phyloP scores from a whole-genome alignment of 1,140 invertebrate species.

The Lordiphosa collinella region DNA sequence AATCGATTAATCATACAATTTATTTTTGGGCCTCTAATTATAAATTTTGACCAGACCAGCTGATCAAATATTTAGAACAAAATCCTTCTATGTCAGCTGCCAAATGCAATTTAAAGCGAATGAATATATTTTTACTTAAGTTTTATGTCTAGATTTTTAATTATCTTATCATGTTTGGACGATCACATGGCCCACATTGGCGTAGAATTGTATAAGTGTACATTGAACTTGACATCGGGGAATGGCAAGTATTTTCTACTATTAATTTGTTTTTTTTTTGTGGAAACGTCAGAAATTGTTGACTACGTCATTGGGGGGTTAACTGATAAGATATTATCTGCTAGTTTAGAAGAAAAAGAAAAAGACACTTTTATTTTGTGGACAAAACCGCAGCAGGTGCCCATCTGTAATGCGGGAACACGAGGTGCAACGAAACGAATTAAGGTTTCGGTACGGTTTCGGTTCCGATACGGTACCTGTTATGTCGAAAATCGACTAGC shows the following conservation, averaged over 20 bases:
- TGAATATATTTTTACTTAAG: conserved; percentile 18
- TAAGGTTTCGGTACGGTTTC: no score
- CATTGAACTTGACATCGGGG: conserved; percentile 30
- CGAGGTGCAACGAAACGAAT: no score
- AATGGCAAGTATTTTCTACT: conserved; percentile 14
- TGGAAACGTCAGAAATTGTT: background rate
- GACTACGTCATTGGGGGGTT: conserved; percentile 15
- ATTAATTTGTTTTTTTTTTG: background rate
- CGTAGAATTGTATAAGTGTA: conserved; percentile 1
- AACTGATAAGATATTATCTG: background rate
- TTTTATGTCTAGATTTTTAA: conserved; percentile 4
- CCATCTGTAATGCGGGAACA: no score
- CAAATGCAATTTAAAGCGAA: conserved; percentile 6
- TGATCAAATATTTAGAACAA: background rate
- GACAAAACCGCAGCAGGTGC: no score
- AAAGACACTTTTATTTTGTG: no score
- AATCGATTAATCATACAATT: conserved; percentile 3
- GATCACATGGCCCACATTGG: conserved; percentile 27
- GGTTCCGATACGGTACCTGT: no score
- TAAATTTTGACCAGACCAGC: conserved; percentile 13
- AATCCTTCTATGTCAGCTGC: background rate
- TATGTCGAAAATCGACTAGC: no score
- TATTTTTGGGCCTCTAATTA: conserved; percentile 12
- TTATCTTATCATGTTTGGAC: conserved; percentile 29
- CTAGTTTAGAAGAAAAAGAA: no score